Base-by-base conservation (phyloP, 2,888 invertebrate species). In the Aphelenchoides bicaudatus region DNA sequence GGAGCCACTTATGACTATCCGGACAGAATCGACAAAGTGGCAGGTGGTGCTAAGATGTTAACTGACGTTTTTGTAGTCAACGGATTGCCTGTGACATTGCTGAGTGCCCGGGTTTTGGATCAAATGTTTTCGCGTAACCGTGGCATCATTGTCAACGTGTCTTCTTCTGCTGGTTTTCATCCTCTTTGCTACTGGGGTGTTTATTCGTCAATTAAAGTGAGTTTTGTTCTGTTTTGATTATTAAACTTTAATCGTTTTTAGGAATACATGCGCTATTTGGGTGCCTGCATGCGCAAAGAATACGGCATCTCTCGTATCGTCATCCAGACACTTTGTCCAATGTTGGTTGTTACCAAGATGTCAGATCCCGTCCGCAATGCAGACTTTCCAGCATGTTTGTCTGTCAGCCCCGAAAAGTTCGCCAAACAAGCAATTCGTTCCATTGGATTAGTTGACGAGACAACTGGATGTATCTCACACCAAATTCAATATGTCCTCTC, bases 141-240 rank as follows among this genome's bases (percentile, higher is more conserved):
- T 67, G 94, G 93, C 0, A 87, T 90, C 0, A 84, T 94, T 54
- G 86, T 94, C 66, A 94, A 93, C 80, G 82, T 94, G 19, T 87
- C 91, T 0, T 93, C 93, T 0, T 86, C 86, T 0, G 85, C 90
- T 0, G 88, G 88, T 0, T 83, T 86, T 3, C 86, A 88, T 61
- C 90, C 91, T 0, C 86, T 87, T 67, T 38, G 39, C 39, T 28
- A 23, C 27, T 57, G 50, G 71, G 65, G 88, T 6, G 86, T 91
- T 0, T 94, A 94, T 75, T 87, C 89, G 30, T 89, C 90, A 19
- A 86, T 89, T 43, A 94, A 92, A 86, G 88, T 43, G 88, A 88
- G 49, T 39, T 16, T 13, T 6, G 19, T 43, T 10, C 34, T 34
- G 10, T n/a, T n/a, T n/a, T 10, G 10, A 34, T 10, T 43, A 19